Evolutionary conservation across 2,888 invertebrate genomes (phyloP).

Genomic region (Luperina nickerlii): DNA sequence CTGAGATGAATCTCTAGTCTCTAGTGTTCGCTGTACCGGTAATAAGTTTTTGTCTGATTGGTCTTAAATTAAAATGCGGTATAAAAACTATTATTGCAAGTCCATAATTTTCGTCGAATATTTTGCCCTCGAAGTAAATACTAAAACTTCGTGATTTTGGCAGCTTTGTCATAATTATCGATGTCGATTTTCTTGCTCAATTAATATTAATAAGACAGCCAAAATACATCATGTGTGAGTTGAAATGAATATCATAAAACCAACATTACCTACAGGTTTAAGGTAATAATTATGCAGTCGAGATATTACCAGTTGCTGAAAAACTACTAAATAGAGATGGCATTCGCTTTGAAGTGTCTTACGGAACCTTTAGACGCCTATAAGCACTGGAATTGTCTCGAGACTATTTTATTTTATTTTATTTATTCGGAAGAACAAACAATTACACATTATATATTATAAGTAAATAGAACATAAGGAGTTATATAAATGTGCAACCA

Average conservation of each 20-base stretch:
- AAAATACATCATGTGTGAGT: not conserved
- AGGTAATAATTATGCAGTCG: not conserved
- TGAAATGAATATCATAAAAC: not conserved
- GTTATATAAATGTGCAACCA: too few relatives aligned
- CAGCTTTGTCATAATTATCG: not conserved
- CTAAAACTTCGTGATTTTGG: not conserved
- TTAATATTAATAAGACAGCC: not conserved
- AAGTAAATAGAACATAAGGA: too few relatives aligned
- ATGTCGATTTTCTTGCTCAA: not conserved
- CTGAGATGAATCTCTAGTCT: slow-evolving; percentile 46
- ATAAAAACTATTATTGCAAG: not conserved
- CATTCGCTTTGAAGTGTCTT: not conserved
- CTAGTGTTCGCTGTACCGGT: not conserved
- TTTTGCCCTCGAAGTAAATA: not conserved
- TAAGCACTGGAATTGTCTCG: not conserved
- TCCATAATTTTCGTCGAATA: not conserved
- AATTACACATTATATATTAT: too few relatives aligned
- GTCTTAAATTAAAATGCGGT: not conserved
- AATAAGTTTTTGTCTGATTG: slow-evolving; percentile 1
- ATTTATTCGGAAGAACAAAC: too few relatives aligned
- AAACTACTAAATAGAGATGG: not conserved
- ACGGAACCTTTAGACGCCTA: not conserved
- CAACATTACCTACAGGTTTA: not conserved
- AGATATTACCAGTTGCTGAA: not conserved
- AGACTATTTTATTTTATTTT: too few relatives aligned